Percentiles rank a stretch among this genome's conserved stretches.
These are phyloP conservation scores for Malurus alboscapulatus DNA, from an alignment of 2,113 vertebrate species.

Conservation along the genomic window DNA sequence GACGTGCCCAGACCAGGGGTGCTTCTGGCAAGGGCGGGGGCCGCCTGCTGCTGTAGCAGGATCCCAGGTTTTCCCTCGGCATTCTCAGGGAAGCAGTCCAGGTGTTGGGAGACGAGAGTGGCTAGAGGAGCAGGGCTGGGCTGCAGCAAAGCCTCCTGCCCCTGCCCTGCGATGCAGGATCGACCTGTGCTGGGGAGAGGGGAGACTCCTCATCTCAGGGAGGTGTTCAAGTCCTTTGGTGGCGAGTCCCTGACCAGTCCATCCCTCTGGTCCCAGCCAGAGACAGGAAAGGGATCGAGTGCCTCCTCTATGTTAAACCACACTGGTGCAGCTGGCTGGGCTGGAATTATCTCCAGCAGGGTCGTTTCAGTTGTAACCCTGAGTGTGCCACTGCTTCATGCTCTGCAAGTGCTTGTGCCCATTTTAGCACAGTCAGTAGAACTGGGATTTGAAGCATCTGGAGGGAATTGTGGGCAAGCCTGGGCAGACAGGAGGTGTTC, in stretches of 20 bases:
- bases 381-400: fast-evolving
- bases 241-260: not conserved
- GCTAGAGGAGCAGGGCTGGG: not conserved
- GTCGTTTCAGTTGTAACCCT: fast-evolving
- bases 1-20: not conserved
- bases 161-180: not conserved
- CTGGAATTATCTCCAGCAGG: not conserved
- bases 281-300: not conserved
- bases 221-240: not conserved
- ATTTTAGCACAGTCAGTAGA: fast-evolving
- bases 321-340: not conserved
- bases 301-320: not conserved
- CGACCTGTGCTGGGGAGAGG: not conserved
- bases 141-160: not conserved
- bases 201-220: not conserved
- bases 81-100: not conserved
- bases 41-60: not conserved
- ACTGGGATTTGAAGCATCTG: not conserved
- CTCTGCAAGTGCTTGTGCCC: not conserved
- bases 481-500: not conserved
- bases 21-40: not conserved
- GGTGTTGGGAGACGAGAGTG: not conserved
- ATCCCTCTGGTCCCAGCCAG: not conserved
- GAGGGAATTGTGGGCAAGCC: not conserved
- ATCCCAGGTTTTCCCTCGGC: not conserved